These are phyloP conservation scores for Belgica antarctica DNA, from an alignment of 2,888 invertebrate genomes.

Conservation along the genomic window DNA sequence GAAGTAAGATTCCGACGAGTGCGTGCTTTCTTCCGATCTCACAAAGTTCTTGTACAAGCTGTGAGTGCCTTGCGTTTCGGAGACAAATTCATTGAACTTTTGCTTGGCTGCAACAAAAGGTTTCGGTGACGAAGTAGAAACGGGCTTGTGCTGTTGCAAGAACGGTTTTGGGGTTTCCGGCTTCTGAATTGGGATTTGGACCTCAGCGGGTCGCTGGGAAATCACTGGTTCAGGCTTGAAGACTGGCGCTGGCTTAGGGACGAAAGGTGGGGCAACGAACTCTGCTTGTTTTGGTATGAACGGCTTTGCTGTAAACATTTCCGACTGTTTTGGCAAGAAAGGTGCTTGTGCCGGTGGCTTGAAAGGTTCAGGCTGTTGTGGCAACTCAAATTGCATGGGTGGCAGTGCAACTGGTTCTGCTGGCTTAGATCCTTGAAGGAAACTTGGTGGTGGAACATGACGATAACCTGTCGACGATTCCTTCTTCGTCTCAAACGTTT, in stretches of 20 bases:
- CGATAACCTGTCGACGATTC: slow-evolving; percentile 52
- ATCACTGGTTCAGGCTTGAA: slow-evolving; percentile 1
- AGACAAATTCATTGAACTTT: slow-evolving; percentile 48
- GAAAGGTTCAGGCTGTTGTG: slow-evolving; percentile 51
- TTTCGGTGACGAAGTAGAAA: slow-evolving; percentile 47
- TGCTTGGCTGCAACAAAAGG: slow-evolving; percentile 51
- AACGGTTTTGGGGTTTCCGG: slow-evolving; percentile 58
- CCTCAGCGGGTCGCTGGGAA: slow-evolving; percentile 47
- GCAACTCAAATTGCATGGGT: slow-evolving; percentile 55
- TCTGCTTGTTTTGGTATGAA: too few relatives aligned
- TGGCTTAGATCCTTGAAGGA: slow-evolving; percentile 57
- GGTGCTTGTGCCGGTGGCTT: slow-evolving; percentile 15
- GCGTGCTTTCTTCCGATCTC: slow-evolving; percentile 28
- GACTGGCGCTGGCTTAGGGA: neutral
- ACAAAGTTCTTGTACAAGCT: slow-evolving; percentile 43
- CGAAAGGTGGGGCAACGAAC: neutral
- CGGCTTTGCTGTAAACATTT: too few relatives aligned
- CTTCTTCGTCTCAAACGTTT: slow-evolving; percentile 28
- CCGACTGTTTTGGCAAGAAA: slow-evolving; percentile 1
- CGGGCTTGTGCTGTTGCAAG: slow-evolving; percentile 46
- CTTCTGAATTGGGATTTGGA: slow-evolving; percentile 46
- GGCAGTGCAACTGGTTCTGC: slow-evolving; percentile 58
- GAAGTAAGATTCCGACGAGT: slow-evolving; percentile 41
- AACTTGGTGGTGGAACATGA: slow-evolving; percentile 58
- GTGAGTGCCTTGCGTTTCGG: slow-evolving; percentile 13